Percentiles rank a stretch among this genome's conserved stretches.
These are phyloP conservation scores for Bombus confusus DNA, from an alignment of 1,140 invertebrate genomes.

Conservation along the genomic window DNA sequence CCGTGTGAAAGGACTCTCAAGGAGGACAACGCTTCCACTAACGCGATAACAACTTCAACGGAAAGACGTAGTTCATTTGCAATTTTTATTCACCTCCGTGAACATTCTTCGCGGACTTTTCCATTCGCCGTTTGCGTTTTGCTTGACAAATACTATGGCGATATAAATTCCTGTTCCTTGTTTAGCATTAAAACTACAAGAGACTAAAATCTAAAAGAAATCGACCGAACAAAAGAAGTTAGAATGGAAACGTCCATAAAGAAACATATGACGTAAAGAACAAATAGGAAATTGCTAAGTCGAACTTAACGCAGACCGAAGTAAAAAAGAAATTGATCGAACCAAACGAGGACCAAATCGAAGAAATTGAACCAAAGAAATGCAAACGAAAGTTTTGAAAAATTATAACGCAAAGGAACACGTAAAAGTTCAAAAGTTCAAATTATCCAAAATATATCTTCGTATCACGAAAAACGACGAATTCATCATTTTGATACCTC, in stretches of 20 bases:
- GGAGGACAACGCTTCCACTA: constrained; percentile 6
- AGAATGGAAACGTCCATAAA: neutral
- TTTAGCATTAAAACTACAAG: neutral
- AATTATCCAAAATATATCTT: too few relatives aligned
- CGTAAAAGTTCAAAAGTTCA: too few relatives aligned
- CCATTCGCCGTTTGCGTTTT: neutral
- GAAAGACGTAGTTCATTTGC: constrained; percentile 19
- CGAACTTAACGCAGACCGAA: neutral
- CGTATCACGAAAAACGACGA: neutral
- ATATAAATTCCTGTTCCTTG: neutral
- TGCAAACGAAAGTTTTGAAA: neutral
- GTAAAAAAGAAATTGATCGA: neutral
- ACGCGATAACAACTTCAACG: constrained; percentile 36
- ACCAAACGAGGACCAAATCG: neutral
- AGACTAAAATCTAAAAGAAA: neutral
- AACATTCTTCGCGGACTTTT: neutral
- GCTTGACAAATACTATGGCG: too few relatives aligned
- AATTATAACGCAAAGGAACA: neutral
- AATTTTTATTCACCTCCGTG: constrained; percentile 20
- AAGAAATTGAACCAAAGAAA: neutral
- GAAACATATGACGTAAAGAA: neutral
- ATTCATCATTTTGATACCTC: neutral
- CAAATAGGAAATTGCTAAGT: neutral
- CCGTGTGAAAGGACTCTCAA: neutral
- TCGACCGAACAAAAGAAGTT: neutral